Percentiles rank a stretch among this genome's conserved stretches.
These are phyloP conservation scores for Scylla paramamosain DNA, from an alignment of 1,140 invertebrate genomes.

Conservation along the genomic window DNA sequence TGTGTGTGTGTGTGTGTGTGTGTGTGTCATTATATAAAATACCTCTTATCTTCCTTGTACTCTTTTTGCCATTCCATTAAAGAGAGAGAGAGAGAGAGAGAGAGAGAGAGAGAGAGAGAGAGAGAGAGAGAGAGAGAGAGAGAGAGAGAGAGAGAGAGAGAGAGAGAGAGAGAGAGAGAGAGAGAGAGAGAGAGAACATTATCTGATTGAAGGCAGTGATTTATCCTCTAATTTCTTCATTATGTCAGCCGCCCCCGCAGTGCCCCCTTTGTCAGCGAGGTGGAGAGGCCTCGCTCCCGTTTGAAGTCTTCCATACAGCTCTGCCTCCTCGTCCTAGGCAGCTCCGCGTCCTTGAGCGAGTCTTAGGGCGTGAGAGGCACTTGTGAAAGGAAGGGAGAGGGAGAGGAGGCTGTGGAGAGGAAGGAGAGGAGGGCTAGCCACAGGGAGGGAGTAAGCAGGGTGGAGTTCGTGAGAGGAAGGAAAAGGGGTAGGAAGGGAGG, in stretches of 20 bases:
- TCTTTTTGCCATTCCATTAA: no score
- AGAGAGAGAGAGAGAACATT: neutral
- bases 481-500: neutral
- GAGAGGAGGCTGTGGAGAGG: neutral
- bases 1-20: no score
- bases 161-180: slow-evolving; percentile 30
- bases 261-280: neutral
- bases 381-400: slow-evolving; percentile 36
- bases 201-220: neutral
- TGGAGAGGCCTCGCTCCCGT: neutral
- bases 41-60: no score
- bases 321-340: neutral
- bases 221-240: neutral
- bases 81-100: slow-evolving; percentile 55
- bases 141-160: slow-evolving; percentile 38
- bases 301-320: neutral
- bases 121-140: slow-evolving; percentile 28
- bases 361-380: slow-evolving; percentile 52
- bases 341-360: slow-evolving; percentile 45
- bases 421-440: neutral
- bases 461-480: slow-evolving; percentile 29
- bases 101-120: slow-evolving; percentile 49
- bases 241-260: neutral
- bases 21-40: no score
- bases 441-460: neutral